phyloP scores from a whole-genome alignment of 2,888 invertebrate species.

The Drosophila setosimentum region DNA sequence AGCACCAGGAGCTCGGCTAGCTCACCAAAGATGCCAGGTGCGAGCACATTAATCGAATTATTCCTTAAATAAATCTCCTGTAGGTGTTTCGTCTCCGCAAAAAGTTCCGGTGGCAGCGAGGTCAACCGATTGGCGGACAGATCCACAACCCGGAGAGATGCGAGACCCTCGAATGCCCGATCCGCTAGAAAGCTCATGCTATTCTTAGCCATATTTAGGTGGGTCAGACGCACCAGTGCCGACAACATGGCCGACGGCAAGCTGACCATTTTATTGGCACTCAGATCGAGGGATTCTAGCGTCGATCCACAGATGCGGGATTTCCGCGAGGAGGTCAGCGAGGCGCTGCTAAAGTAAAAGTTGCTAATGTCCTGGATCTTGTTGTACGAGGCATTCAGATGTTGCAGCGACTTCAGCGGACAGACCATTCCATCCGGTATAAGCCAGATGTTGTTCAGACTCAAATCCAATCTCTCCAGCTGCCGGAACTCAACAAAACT shows the following conservation, averaged over 20 bases:
- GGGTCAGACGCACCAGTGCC: slow-evolving; percentile 90
- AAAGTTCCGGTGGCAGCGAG: slow-evolving; percentile 93
- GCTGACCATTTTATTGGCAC: slow-evolving; percentile 93
- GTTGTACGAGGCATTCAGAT: slow-evolving; percentile 94
- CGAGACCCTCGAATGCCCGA: slow-evolving; percentile 92
- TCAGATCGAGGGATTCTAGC: slow-evolving; percentile 92
- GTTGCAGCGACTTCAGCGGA: slow-evolving; percentile 91
- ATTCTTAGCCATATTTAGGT: slow-evolving; percentile 94
- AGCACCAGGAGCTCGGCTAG: slow-evolving; percentile 91
- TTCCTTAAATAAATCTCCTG: slow-evolving; percentile 96
- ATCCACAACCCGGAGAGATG: slow-evolving; percentile 93
- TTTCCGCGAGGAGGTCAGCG: slow-evolving; percentile 83
- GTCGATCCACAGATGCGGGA: slow-evolving; percentile 87
- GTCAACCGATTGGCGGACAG: slow-evolving; percentile 95
- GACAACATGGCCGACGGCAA: slow-evolving; percentile 93
- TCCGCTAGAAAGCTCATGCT: slow-evolving; percentile 95
- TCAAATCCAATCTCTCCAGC: slow-evolving; percentile 93
- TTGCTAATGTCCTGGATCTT: slow-evolving; percentile 94
- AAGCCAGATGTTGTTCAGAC: slow-evolving; percentile 95
- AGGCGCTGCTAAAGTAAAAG: slow-evolving; percentile 93
- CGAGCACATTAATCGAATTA: slow-evolving; percentile 94
- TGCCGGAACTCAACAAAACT: slow-evolving; percentile 92
- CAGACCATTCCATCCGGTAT: slow-evolving; percentile 95
- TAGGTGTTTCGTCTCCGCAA: slow-evolving; percentile 92
- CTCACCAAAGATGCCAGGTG: slow-evolving; percentile 93